These are phyloP conservation scores for Mycogona germanica DNA, from an alignment of 2,888 invertebrate species.

Conservation along the genomic window DNA sequence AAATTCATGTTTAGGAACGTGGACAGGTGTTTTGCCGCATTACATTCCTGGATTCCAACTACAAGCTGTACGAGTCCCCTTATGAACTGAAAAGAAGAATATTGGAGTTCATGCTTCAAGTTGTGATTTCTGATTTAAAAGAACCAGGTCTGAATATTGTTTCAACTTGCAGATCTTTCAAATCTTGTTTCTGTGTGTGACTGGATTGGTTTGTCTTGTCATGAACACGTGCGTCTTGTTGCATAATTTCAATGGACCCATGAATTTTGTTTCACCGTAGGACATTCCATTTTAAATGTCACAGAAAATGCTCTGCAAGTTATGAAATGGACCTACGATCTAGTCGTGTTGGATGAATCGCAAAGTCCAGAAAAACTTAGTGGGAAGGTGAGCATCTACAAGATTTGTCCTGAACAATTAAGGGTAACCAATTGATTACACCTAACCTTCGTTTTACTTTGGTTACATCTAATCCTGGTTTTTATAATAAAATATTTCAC, in stretches of 20 bases:
- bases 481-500: too few species aligned
- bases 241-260: not conserved
- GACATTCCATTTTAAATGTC: constrained; percentile 34
- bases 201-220: constrained; percentile 1
- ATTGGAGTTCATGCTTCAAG: constrained; percentile 47
- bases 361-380: constrained; percentile 41
- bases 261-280: constrained; percentile 26
- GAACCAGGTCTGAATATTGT: constrained; percentile 30
- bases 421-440: too few species aligned
- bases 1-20: constrained; percentile 38
- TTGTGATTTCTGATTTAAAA: constrained; percentile 44
- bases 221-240: too few species aligned
- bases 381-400: constrained; percentile 31
- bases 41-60: constrained; percentile 43
- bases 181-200: not conserved
- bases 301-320: constrained; percentile 46
- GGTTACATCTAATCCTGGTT: too few species aligned
- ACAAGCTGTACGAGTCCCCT: constrained; percentile 43
- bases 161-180: not conserved
- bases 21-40: constrained; percentile 48
- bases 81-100: constrained; percentile 43
- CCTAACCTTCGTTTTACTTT: too few species aligned
- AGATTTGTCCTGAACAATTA: too few species aligned
- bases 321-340: constrained; percentile 44
- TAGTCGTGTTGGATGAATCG: constrained; percentile 42